Evolutionary conservation across 2,888 invertebrate genomes (phyloP), one percentile per base, ranked within the genome.

Genomic region (Drosophila leonis): DNA sequence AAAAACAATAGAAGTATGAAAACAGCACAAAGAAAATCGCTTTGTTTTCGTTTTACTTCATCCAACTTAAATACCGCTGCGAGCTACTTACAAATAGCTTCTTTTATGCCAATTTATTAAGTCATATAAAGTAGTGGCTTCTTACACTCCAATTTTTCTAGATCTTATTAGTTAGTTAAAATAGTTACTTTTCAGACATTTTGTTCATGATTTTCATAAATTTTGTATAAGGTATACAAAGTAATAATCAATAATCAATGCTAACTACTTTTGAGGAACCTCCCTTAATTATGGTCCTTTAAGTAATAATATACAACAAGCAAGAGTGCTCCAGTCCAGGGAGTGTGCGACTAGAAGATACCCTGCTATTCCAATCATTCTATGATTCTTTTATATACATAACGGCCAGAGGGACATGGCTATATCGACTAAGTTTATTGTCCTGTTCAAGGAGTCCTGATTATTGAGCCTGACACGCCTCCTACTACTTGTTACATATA

Each of bases 1-100:
- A 44, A 64, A 78, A 69, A 75, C 18, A 20, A 51, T 64, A 65
- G 46, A 75, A 72, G 48, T 61, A 65, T 37, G 10, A 62, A 72
- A 55, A 65, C 54, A 56, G 64, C 15, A 62, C 10, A 68, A 69
- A 57, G 63, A 68, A 63, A 65, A 75, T 59, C 67, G 76, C 59
- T 75, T 65, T 60, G 44, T 41, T 61, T 24, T 52, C 20, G 9
- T 56, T 46, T 49, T 35, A 12, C 35, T 60, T 42, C 29, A 24
- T 39, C 8, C 29, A 27, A 48, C 46, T 66, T 20, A 51, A 75
- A 80, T 71, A 49, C 57, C 27, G 20, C 65, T 60, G 18, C 29
- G 12, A 55, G 27, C 27, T 48, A 29, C 18, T 48, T 15, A 20
- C 15, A 49, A 49, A 24, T n/a, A 37, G 15, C 4, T 37, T 2